Evolutionary conservation across 2,113 vertebrate species (phyloP), one percentile per base, ranked within the genome.

Genomic region (Hydrochoerus hydrochaeris): DNA sequence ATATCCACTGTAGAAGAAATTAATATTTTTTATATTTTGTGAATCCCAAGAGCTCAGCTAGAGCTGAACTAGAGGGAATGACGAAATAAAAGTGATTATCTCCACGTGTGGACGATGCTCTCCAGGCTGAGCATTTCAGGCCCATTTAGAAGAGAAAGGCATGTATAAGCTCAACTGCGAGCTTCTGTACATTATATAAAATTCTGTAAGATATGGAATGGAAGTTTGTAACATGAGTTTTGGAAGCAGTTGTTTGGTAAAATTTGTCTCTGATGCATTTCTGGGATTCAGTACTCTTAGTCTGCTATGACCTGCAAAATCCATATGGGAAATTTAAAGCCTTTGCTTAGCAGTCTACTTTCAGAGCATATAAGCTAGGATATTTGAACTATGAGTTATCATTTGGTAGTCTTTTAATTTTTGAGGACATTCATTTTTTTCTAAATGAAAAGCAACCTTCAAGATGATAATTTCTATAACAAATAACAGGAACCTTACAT

Each of bases 391-490:
- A 69, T 95, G 85, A 90, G 41, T 95, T 73, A 96, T 78, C 49
- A 94, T 86, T 91, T 91, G 24, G n/a, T 93, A 85, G 46, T 73
- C 41, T 89, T 97, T 85, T 90, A 93, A 73, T 95, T 96, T n/a
- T 80, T 63, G 32, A 69, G 24, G n/a, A 81, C 35, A 89, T 17
- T 91, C 67, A 24, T 88, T 88, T 97, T 54, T 46, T n/a, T 86
- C 75, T 44, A 88, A 75, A 92, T 89, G 88, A 94, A 63, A 97
- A 85, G 7, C 49, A 95, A 30, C 20, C 65, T 91, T 89, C 60
- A 95, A 92, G n/a, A 96, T 54, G 49, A 62, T 90, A 93, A 91
- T 95, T 95, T 97, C 49, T 90, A 26, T 94, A 88, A 96, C 13
- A 96, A 88, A 81, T 86, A 85, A 69, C 80, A 95, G 32, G 75